Conservation (phyloP, 2,888 invertebrate genomes). For the Amphiduros pacificus region DNA sequence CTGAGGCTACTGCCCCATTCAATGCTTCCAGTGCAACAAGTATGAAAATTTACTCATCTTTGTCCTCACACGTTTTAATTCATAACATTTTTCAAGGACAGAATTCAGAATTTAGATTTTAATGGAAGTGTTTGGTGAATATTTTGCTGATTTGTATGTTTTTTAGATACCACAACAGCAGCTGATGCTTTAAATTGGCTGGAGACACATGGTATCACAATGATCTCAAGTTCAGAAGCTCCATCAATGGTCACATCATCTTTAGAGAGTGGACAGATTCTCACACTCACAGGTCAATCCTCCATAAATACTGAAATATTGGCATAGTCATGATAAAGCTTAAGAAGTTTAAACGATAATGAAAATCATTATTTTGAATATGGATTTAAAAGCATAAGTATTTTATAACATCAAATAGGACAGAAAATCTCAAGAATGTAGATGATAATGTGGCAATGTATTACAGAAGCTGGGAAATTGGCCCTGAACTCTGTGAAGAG, state of each 20-base stretch:
- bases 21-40: slow-evolving; percentile 18
- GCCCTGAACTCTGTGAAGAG: slow-evolving; percentile 58
- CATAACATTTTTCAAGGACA: neutral
- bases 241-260: slow-evolving; percentile 76
- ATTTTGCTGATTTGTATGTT: too few species aligned
- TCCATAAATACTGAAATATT: neutral
- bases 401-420: too few species aligned
- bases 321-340: neutral
- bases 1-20: slow-evolving; percentile 58
- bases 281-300: slow-evolving; percentile 69
- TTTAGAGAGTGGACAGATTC: slow-evolving; percentile 82
- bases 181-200: slow-evolving; percentile 67
- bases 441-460: neutral
- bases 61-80: neutral
- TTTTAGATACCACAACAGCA: slow-evolving; percentile 38
- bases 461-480: slow-evolving; percentile 60
- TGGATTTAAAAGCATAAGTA: neutral
- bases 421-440: too few species aligned
- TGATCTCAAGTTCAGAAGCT: slow-evolving; percentile 76
- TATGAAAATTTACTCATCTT: slow-evolving; percentile 12
- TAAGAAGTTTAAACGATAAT: neutral
- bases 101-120: too few species aligned
- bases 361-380: neutral
- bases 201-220: slow-evolving; percentile 82
- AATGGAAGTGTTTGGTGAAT: too few species aligned